Evolutionary conservation across 30 jellyfish, hydroid and myxozoan species (phyloP).

Genomic region (Aurelia sp.): DNA sequence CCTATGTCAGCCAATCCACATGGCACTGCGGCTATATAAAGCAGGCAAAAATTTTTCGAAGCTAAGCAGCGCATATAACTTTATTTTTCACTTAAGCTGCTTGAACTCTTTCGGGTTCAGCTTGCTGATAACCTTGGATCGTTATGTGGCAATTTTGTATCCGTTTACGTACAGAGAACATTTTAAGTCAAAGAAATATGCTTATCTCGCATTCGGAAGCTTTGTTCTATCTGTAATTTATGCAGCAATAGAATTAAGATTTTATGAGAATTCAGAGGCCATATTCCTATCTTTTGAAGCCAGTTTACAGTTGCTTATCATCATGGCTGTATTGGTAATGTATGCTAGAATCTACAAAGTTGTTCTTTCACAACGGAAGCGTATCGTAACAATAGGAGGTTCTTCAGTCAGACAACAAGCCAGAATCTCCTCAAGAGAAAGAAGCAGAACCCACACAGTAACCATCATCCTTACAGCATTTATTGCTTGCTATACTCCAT

Average conservation of each 20-base stretch:
- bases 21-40: not conserved
- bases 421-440: too few relatives aligned
- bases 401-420: too few relatives aligned
- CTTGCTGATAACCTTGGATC: constrained; percentile 8
- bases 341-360: too few relatives aligned
- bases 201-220: not conserved
- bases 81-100: not conserved
- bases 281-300: too few relatives aligned
- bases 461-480: too few relatives aligned
- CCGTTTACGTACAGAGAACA: constrained; percentile 5
- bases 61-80: constrained; percentile 1
- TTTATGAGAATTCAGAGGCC: constrained; percentile 1
- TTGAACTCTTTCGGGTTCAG: constrained; percentile 6
- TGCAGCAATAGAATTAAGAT: not conserved
- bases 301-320: too few relatives aligned
- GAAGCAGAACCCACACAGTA: too few relatives aligned
- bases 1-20: constrained; percentile 6
- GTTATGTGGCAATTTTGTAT: constrained; percentile 1
- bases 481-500: too few relatives aligned
- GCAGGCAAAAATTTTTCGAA: not conserved
- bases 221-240: not conserved
- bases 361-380: too few relatives aligned
- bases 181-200: not conserved
- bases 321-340: too few relatives aligned
- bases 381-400: too few relatives aligned